Base-by-base conservation (phyloP, 1,140 invertebrate genomes). In the silkworm (Bombyx mori) region DNA sequence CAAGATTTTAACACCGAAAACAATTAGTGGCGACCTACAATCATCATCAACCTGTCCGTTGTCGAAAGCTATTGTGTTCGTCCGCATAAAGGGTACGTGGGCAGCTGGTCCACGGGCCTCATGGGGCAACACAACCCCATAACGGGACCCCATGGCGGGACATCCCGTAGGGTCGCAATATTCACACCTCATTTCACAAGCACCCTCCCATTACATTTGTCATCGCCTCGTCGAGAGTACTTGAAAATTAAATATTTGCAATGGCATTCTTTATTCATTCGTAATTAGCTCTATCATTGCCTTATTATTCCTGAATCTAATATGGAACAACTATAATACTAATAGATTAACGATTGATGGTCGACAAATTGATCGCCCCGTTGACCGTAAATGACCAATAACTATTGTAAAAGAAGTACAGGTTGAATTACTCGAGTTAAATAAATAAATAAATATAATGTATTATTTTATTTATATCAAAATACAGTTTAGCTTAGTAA, bases 151-250 rank as follows among this genome's bases (percentile, higher is more conserved):
- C 59, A 57, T 18, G 56, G 66, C 58, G 56, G 53, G 57, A 57
- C 58, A 66, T 63, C 82, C 82, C 80, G 69, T 65, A 45, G 79
- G 74, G 80, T 76, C 60, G 65, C 80, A 81, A 86, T 84, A 86
- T 86, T 86, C 82, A 86, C 82, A 86, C 80, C 79, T 83, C 82
- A 82, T 82, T 86, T 81, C 72, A 77, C 79, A 73, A 77, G 63
- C 71, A 68, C 71, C 73, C 70, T 65, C 71, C 75, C 69, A 69
- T 72, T 77, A 69, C 71, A 73, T 79, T 77, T 79, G 73, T 76
- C 71, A 73, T 73, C 65, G 65, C 46, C 60, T 57, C 65, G 62
- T 62, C 60, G 67, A 71, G 73, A 73, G 59, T 60, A 61, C 55
- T 48, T 49, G 62, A 65, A 68, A 35, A 68, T 68, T 59, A 62